Evolutionary conservation across 1,140 invertebrate species (phyloP).

Genomic region (Cotesia chilonis): DNA sequence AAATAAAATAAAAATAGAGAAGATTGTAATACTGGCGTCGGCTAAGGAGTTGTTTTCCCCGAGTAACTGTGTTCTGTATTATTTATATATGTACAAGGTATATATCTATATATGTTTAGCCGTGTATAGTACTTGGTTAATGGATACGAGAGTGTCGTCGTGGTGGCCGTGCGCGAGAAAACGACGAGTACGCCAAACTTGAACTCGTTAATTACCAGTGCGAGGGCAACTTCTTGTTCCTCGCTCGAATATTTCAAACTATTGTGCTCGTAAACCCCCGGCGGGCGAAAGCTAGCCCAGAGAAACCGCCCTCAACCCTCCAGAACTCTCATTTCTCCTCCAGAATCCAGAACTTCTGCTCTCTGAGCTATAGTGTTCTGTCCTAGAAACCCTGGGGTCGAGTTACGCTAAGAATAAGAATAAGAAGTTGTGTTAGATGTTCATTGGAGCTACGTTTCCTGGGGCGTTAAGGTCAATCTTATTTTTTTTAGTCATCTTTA

Average conservation of each 20-base stretch:
- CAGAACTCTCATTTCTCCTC: background rate
- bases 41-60: too few species aligned
- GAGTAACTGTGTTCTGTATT: too few species aligned
- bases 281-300: constrained; percentile 23
- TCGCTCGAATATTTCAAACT: constrained; percentile 68
- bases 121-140: constrained; percentile 62
- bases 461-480: too few species aligned
- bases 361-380: constrained; percentile 29
- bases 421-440: too few species aligned
- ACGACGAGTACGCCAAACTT: constrained; percentile 64
- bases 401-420: constrained; percentile 22
- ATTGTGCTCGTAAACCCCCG: constrained; percentile 64
- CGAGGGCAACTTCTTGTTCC: constrained; percentile 65
- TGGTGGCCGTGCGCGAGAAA: constrained; percentile 35
- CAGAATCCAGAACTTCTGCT: constrained; percentile 26
- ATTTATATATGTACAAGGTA: too few species aligned
- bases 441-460: too few species aligned
- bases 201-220: constrained; percentile 68
- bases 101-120: too few species aligned
- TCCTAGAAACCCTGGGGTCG: constrained; percentile 28
- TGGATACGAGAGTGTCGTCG: constrained; percentile 55
- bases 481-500: too few species aligned
- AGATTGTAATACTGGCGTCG: too few species aligned
- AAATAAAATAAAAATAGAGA: too few species aligned
- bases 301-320: constrained; percentile 15